phyloP scores from a whole-genome alignment of 2,113 vertebrate genomes.

The Phalacrocorax carbo region DNA sequence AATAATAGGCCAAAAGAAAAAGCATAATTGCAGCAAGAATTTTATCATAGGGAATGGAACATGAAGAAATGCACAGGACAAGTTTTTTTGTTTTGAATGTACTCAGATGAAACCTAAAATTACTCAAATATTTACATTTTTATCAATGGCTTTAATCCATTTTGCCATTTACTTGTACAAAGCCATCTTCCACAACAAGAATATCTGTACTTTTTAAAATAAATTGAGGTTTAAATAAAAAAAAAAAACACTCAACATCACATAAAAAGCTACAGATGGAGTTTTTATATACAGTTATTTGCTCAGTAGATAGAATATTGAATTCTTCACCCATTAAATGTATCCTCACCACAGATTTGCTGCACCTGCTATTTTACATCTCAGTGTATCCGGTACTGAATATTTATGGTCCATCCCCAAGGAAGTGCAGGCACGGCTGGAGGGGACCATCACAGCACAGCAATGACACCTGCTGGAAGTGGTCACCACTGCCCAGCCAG shows the following conservation, averaged over 20 bases:
- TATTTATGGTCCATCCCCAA: slow-evolving; percentile 61
- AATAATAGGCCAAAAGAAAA: neutral
- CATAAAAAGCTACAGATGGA: slow-evolving; percentile 75
- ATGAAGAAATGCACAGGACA: neutral
- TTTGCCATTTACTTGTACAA: slow-evolving; percentile 58
- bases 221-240: slow-evolving; percentile 54
- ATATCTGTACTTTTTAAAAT: slow-evolving; percentile 52
- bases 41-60: neutral
- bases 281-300: slow-evolving; percentile 64
- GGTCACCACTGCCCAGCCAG: neutral
- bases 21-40: neutral
- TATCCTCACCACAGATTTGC: slow-evolving; percentile 56
- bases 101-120: slow-evolving; percentile 61
- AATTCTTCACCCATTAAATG: slow-evolving; percentile 61
- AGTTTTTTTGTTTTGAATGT: slow-evolving; percentile 19
- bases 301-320: slow-evolving; percentile 64
- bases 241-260: neutral
- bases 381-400: slow-evolving; percentile 59
- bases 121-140: slow-evolving; percentile 70
- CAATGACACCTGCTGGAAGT: slow-evolving; percentile 45
- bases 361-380: slow-evolving; percentile 75
- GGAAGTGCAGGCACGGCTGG: neutral
- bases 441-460: neutral
- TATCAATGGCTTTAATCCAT: slow-evolving; percentile 62
- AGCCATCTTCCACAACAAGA: slow-evolving; percentile 46